A percentile compares a stretch with the other conserved stretches of the same genome.
Evolutionary conservation across 2,113 vertebrate genomes (phyloP).

Genomic region (Grus americana): DNA sequence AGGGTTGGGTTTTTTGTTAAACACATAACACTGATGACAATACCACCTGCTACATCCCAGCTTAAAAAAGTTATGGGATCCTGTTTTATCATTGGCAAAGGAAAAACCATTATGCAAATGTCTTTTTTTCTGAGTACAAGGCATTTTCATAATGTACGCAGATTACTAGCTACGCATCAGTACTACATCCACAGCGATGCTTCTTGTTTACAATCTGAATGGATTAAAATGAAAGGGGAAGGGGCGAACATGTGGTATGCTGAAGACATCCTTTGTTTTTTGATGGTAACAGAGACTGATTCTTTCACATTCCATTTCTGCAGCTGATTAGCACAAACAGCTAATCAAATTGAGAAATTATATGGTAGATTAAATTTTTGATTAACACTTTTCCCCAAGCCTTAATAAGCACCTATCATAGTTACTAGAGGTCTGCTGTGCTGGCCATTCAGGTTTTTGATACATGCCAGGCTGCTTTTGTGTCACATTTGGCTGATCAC

Average conservation of each 20-base stretch:
- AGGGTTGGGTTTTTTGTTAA: not conserved
- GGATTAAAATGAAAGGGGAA: not conserved
- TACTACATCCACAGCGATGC: not conserved
- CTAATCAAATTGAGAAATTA: slow-evolving; percentile 54
- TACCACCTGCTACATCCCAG: not conserved
- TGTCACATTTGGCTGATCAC: not conserved
- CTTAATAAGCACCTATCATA: not conserved
- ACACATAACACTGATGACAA: not conserved
- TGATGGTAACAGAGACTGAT: not conserved
- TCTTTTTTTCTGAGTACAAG: not conserved
- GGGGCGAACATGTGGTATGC: not conserved
- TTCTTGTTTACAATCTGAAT: not conserved
- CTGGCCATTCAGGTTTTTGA: not conserved
- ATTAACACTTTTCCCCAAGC: slow-evolving; percentile 11
- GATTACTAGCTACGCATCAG: not conserved
- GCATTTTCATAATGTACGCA: not conserved
- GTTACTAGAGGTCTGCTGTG: not conserved
- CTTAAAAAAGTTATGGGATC: not conserved
- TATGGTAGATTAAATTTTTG: slow-evolving; percentile 45
- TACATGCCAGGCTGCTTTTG: not conserved
- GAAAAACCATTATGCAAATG: not conserved
- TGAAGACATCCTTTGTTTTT: not conserved
- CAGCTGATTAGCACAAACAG: slow-evolving; percentile 19
- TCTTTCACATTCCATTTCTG: slow-evolving; percentile 1
- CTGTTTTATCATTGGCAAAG: not conserved